Conservation (phyloP, 2,113 vertebrate genomes). For the Sakesphorus luctuosus region DNA sequence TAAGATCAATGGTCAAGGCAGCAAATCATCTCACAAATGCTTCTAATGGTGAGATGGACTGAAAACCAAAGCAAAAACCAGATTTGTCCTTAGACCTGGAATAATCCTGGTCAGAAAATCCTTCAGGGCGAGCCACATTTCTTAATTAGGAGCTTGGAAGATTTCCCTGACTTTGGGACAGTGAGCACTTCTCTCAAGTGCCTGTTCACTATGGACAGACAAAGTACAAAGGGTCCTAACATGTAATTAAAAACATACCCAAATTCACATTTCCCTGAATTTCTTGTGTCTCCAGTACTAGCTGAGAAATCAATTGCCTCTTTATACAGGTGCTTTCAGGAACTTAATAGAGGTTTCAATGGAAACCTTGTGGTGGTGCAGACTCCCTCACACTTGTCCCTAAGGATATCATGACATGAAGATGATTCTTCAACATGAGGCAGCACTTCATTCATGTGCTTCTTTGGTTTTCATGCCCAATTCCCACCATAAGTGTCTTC, state of each 20-base stretch:
- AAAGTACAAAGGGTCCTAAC: background rate
- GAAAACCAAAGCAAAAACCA: background rate
- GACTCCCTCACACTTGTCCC: background rate
- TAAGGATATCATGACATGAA: accelerated
- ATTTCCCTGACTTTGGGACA: background rate
- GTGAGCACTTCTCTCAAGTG: background rate
- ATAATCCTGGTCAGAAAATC: background rate
- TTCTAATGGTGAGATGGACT: background rate
- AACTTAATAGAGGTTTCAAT: background rate
- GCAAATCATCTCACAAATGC: background rate
- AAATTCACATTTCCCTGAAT: background rate
- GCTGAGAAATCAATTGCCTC: background rate
- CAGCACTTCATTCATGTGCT: background rate
- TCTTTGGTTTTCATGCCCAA: background rate
- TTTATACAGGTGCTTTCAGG: background rate
- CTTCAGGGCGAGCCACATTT: background rate
- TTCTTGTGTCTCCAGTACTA: background rate
- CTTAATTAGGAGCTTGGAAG: background rate
- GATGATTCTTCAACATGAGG: accelerated
- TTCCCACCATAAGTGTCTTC: background rate
- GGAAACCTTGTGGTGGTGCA: background rate
- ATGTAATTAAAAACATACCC: background rate
- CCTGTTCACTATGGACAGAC: background rate
- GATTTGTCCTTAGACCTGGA: background rate
- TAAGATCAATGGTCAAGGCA: background rate